Evolutionary conservation across 2,113 vertebrate genomes (phyloP).

Genomic region (mouse (Mus musculus)): DNA sequence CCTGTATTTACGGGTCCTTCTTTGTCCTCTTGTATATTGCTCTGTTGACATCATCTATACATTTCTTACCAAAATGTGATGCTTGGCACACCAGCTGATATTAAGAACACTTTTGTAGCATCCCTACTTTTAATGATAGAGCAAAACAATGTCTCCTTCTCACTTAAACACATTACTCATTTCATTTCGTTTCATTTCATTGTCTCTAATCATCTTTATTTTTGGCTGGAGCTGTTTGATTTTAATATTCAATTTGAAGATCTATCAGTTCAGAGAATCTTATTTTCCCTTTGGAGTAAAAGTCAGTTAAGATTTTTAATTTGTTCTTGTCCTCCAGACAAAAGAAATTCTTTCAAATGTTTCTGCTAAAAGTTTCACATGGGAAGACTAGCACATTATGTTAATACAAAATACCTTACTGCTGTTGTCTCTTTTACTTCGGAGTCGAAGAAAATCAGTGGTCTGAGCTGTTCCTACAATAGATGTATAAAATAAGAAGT

Average conservation of each 20-base stretch:
- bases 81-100: background rate
- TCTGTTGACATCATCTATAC: background rate
- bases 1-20: background rate
- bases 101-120: background rate
- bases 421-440: background rate
- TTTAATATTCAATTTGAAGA: slow-evolving; percentile 68
- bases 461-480: background rate
- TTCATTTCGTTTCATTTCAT: slow-evolving; percentile 49
- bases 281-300: slow-evolving; percentile 12
- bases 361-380: background rate
- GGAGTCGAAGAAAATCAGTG: background rate
- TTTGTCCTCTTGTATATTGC: background rate
- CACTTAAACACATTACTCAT: slow-evolving; percentile 35
- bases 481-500: background rate
- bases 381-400: slow-evolving; percentile 64
- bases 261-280: slow-evolving; percentile 7
- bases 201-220: slow-evolving; percentile 56
- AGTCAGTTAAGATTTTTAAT: slow-evolving; percentile 66
- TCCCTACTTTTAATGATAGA: slow-evolving; percentile 25
- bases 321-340: slow-evolving; percentile 68
- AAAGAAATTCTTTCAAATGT: slow-evolving; percentile 70
- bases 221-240: slow-evolving; percentile 72
- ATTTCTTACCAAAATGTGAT: background rate
- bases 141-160: background rate
- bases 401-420: background rate